phyloP scores from a whole-genome alignment of 1,140 invertebrate genomes.

The Nymphalis io region DNA sequence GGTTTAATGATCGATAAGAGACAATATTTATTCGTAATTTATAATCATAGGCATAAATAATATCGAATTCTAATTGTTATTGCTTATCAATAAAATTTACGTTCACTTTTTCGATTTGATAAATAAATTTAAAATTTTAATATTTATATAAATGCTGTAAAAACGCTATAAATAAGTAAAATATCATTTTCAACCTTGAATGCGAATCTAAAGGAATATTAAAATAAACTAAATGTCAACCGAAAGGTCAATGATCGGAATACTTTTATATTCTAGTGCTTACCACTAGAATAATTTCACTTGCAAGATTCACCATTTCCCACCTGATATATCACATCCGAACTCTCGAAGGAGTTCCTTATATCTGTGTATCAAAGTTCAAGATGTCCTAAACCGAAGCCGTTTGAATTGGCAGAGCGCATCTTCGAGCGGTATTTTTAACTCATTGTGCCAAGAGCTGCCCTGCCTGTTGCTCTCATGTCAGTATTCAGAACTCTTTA shows the following conservation, averaged over 20 bases:
- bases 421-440: constrained; percentile 79
- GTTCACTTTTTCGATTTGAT: neutral
- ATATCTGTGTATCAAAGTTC: constrained; percentile 68
- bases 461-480: constrained; percentile 67
- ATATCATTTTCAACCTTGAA: constrained; percentile 28
- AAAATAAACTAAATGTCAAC: constrained; percentile 41
- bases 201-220: constrained; percentile 21
- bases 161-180: constrained; percentile 21
- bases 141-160: neutral
- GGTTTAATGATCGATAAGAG: constrained; percentile 37
- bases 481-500: constrained; percentile 59
- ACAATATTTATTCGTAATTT: neutral
- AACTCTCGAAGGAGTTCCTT: constrained; percentile 43
- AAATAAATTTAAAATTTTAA: neutral
- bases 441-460: constrained; percentile 77
- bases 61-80: constrained; percentile 1
- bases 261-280: constrained; percentile 36
- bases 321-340: constrained; percentile 20
- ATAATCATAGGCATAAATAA: neutral
- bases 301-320: constrained; percentile 19
- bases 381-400: constrained; percentile 65
- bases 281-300: constrained; percentile 32
- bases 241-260: constrained; percentile 46
- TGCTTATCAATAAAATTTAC: neutral
- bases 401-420: constrained; percentile 74